These are phyloP conservation scores for Xiphorhynchus elegans DNA, from an alignment of 2,113 vertebrate species.

Conservation along the genomic window DNA sequence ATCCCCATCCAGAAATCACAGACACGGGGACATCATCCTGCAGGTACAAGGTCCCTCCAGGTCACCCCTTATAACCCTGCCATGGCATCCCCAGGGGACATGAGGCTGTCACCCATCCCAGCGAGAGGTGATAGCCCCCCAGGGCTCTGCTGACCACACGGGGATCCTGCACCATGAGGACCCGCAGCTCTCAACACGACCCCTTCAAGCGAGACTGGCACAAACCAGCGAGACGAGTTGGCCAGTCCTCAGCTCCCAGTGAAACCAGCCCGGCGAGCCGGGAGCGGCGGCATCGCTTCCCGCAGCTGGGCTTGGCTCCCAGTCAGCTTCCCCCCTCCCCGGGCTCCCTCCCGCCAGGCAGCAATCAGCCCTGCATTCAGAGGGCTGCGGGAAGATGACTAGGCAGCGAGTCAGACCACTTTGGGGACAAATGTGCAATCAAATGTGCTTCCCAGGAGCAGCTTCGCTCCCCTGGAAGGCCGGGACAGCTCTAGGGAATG, in stretches of 20 bases:
- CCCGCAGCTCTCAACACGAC: neutral
- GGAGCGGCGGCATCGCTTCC: neutral
- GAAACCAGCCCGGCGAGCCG: neutral
- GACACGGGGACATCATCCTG: neutral
- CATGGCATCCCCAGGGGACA: neutral
- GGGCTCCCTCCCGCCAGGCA: neutral
- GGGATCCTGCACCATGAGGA: neutral
- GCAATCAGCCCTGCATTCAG: slow-evolving; percentile 61
- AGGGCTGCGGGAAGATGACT: slow-evolving; percentile 50
- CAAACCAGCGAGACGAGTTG: neutral
- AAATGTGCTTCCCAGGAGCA: neutral
- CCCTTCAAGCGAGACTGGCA: accelerated
- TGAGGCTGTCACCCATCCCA: accelerated
- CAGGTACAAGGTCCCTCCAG: accelerated
- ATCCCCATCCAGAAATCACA: neutral
- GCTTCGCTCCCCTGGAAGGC: neutral
- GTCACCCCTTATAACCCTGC: neutral
- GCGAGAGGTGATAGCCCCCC: neutral
- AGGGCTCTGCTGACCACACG: accelerated
- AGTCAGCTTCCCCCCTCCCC: neutral
- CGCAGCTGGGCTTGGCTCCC: slow-evolving; percentile 55
- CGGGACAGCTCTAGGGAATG: neutral
- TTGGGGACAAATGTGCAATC: slow-evolving; percentile 47
- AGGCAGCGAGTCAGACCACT: slow-evolving; percentile 52
- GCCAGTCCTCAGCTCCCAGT: neutral